Base-by-base conservation (phyloP, 2,797 vertebrate genomes). In the Rhinella marina region DNA sequence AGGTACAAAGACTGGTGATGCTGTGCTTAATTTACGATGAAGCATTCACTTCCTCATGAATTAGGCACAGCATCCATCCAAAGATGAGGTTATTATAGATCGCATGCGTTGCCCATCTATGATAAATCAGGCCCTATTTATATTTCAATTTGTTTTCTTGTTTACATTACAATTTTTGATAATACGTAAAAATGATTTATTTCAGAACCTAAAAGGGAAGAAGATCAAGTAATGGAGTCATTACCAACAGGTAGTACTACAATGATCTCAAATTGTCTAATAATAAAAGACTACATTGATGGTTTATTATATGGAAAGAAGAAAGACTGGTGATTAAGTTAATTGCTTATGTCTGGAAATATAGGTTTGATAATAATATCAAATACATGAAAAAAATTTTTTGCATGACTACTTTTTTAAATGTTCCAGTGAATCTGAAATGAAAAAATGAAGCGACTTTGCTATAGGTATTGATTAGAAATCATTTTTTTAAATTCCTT, bases 161-260 rank as follows among this genome's bases (percentile, higher is more conserved):
- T n/a, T 52, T n/a, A n/a, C n/a, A n/a, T 32, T 32, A 32, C 1
- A 32, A 32, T n/a, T 32, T 70, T 70, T 75, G 41, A 13, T 75
- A 50, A 75, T n/a, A 75, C 11, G 5, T 50, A 7, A 11, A 50
- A n/a, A 52, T 12, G 21, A 50, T 50, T 50, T 52, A 52, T 76
- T 76, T 76, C 73, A 76, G 73, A 76, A 76, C 21, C 73, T n/a
- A 48, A 50, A 76, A 48, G 32, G 17, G 68, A 52, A 50, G 73
- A 76, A 73, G 32, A 48, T 21, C 5, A 48, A 52, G 48, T n/a
- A 48, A 76, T 52, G 12, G 14, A 10, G 7, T 21, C 41, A 52
- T 23, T n/a, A 52, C 19, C 48, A 76, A 1, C 41, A 76, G 73
- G 73, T 76, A 76, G 11, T 76, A n/a, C 23, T 48, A 10, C 17